A percentile compares a stretch with the other conserved stretches of the same genome.
Evolutionary conservation across 2,797 vertebrate species (phyloP).

Genomic region (Gymnodraco acuticeps): DNA sequence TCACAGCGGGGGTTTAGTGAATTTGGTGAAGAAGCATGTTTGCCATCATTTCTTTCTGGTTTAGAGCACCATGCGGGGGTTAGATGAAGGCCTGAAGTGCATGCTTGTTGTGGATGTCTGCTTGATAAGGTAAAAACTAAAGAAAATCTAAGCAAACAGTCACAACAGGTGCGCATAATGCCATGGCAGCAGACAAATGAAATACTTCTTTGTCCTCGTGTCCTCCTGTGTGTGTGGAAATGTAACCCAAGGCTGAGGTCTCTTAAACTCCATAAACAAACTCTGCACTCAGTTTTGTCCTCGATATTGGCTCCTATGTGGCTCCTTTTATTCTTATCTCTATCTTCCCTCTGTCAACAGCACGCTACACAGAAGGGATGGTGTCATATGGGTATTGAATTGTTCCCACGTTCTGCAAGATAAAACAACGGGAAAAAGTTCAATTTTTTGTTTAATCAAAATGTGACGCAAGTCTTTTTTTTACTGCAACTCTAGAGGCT

Average conservation of each 20-base stretch:
- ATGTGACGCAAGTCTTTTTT: constrained; percentile 36
- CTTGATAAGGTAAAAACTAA: constrained; percentile 37
- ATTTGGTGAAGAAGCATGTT: constrained; percentile 21
- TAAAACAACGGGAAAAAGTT: constrained; percentile 57
- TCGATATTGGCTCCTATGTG: constrained; percentile 40
- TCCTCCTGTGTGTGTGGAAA: constrained; percentile 10
- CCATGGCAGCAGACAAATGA: constrained; percentile 11
- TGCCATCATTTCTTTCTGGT: constrained; percentile 34
- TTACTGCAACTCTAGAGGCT: constrained; percentile 41
- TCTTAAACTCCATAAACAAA: constrained; percentile 34
- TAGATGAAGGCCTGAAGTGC: constrained; percentile 40
- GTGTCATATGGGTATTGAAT: constrained; percentile 63
- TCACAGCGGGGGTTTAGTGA: constrained; percentile 17
- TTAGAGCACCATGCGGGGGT: constrained; percentile 22
- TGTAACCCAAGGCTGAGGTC: constrained; percentile 24
- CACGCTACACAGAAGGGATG: constrained; percentile 54
- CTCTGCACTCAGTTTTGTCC: constrained; percentile 48
- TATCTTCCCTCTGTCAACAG: constrained; percentile 58
- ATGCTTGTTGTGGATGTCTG: constrained; percentile 29
- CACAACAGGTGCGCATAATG: constrained; percentile 11
- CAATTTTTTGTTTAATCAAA: constrained; percentile 67
- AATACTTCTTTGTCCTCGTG: constrained; percentile 12
- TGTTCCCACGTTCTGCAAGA: constrained; percentile 61
- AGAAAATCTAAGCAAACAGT: not conserved
- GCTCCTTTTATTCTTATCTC: constrained; percentile 53